These are phyloP conservation scores for Microtus richardsoni DNA, from an alignment of 2,113 vertebrate species.

Conservation along the genomic window DNA sequence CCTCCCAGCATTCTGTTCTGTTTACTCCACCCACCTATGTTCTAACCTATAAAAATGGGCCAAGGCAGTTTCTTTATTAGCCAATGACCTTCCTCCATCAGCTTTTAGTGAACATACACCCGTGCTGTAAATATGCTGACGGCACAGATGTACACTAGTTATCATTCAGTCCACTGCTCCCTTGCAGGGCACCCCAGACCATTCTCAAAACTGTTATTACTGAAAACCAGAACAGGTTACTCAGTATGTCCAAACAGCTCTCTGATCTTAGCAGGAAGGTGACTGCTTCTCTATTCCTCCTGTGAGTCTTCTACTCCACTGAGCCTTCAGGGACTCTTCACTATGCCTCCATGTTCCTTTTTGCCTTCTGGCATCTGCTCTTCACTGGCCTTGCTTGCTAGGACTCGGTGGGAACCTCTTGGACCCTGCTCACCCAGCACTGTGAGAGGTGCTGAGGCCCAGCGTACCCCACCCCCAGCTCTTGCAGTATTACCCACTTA, in stretches of 20 bases:
- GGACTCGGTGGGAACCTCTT: not conserved
- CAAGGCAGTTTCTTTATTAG: too few species aligned
- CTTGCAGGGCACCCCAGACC: not conserved
- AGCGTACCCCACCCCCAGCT: not conserved
- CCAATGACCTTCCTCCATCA: too few species aligned
- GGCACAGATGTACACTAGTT: not conserved
- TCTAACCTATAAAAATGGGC: too few species aligned
- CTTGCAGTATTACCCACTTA: fast-evolving
- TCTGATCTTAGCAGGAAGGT: not conserved
- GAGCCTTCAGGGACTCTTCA: too few species aligned
- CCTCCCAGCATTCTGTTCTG: too few species aligned
- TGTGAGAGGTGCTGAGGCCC: not conserved
- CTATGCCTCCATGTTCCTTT: not conserved
- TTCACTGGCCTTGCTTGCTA: not conserved
- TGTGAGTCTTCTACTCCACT: too few species aligned
- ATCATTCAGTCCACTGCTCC: not conserved
- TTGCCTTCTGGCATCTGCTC: not conserved
- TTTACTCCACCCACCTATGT: too few species aligned
- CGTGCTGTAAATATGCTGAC: not conserved
- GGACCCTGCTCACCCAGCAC: fast-evolving
- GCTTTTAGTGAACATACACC: not conserved
- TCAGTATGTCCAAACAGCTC: conserved; percentile 41
- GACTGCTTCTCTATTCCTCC: not conserved
- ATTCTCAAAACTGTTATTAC: not conserved
- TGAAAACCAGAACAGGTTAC: not conserved